Evolutionary conservation across 2,888 invertebrate genomes (phyloP).

Genomic region (Syrista parreyssii): DNA sequence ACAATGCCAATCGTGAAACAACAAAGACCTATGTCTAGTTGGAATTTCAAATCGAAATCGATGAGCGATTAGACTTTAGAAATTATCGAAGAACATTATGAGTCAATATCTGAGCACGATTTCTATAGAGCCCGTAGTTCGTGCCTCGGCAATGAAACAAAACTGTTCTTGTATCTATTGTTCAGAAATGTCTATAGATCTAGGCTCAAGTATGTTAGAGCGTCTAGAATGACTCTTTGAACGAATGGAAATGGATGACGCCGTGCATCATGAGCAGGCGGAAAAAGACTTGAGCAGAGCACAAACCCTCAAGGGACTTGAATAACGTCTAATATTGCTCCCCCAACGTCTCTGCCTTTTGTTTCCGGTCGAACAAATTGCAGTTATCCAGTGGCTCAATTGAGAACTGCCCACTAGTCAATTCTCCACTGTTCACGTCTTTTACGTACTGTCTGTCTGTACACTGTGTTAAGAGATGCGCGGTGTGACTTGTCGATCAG

Average conservation of each 20-base stretch:
- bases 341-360: not conserved
- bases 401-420: not conserved
- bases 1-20: not conserved
- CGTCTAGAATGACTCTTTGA: not conserved
- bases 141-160: not conserved
- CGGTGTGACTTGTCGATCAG: not conserved
- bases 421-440: not conserved
- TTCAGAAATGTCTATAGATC: not conserved
- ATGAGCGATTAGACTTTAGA: not conserved
- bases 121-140: not conserved
- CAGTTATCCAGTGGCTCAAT: not conserved
- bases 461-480: not conserved
- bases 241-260: not conserved
- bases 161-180: not conserved
- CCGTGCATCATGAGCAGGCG: not conserved
- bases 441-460: not conserved
- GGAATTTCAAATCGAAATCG: not conserved
- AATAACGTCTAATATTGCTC: not conserved
- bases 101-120: not conserved
- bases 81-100: not conserved
- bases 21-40: not conserved
- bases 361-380: conserved; percentile 10
- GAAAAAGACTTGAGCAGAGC: not conserved
- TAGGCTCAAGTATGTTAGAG: not conserved
- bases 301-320: not conserved